These are phyloP conservation scores for Apostichopus japonicus DNA, from an alignment of 35 echinoderm and acorn worm species.

Conservation along the genomic window DNA sequence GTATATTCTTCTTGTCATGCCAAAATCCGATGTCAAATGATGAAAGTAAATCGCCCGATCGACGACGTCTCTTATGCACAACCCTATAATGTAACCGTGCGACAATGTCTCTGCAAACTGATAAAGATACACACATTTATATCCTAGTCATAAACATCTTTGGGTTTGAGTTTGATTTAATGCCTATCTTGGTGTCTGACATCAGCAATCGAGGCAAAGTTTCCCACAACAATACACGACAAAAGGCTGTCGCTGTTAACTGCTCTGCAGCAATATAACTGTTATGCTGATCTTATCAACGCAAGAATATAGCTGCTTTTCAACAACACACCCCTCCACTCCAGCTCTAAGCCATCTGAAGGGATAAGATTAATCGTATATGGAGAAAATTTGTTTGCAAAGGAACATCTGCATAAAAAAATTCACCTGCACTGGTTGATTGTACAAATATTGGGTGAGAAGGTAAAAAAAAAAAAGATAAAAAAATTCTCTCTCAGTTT, in stretches of 20 bases:
- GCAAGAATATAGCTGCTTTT: neutral
- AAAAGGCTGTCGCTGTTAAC: neutral
- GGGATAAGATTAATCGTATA: neutral
- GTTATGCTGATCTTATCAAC: neutral
- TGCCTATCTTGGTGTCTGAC: too few relatives aligned
- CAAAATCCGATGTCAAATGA: too few relatives aligned
- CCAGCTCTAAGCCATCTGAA: neutral
- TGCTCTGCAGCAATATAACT: neutral
- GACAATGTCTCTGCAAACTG: too few relatives aligned
- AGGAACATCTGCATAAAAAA: neutral
- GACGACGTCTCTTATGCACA: too few relatives aligned
- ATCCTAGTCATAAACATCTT: too few relatives aligned
- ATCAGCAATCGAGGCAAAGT: neutral
- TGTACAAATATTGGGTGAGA: neutral
- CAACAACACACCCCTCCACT: neutral
- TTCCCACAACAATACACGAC: neutral
- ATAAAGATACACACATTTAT: too few relatives aligned
- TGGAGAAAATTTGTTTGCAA: neutral
- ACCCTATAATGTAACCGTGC: too few relatives aligned
- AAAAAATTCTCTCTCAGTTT: conserved; percentile 3
- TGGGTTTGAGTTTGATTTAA: too few relatives aligned
- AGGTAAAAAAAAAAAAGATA: too few relatives aligned
- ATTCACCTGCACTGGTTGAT: conserved; percentile 47
- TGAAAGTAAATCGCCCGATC: too few relatives aligned
- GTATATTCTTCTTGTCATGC: too few relatives aligned